Evolutionary conservation across 2,888 invertebrate species (phyloP), one percentile per base, ranked within the genome.

Genomic region (Tipula confusa): DNA sequence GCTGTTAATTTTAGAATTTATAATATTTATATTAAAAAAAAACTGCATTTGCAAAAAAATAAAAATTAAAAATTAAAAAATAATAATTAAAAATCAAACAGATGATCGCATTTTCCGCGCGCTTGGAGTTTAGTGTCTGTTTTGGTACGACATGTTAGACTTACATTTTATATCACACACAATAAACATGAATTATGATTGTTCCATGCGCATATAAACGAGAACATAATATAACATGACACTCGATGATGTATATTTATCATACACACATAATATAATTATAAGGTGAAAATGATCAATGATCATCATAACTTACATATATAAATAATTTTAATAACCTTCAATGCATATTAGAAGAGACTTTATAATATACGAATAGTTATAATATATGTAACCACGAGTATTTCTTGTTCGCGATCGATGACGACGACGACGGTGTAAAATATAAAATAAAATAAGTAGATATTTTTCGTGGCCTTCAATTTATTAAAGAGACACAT

Each of bases 1-100:
- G 64, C 64, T 64, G 64, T 64, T 64, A 64, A 64, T 64, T 64
- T 64, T 64, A 64, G 64, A 64, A 64, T 64, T 64, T 64, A 64
- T 64, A 64, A 64, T 64, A 64, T 64, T 64, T 64, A 64, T 64
- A 64, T 38, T 13, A 38, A 11, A 24, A 24, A 48, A 64, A 64
- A 64, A 64, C 64, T 64, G 64, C 64, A 64, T 7, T 64, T 64
- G 64, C 64, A 24, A 64, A 64, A 64, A 64, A 4, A 9, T 24
- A 64, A 43, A 36, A 36, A 36, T n/a, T 3, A 33, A 33, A 33
- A 33, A 33, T n/a, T n/a, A 33, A 9, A 24, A 9, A 64, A 64
- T 64, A 64, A 64, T 64, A 64, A 64, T 64, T 64, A 64, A 64
- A 64, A 64, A 64, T 64, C 24, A 64, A 64, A 64, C 64, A 64